Conservation (phyloP, 2,113 vertebrate species). For the Sinocyclocheilus maitianheensis region DNA sequence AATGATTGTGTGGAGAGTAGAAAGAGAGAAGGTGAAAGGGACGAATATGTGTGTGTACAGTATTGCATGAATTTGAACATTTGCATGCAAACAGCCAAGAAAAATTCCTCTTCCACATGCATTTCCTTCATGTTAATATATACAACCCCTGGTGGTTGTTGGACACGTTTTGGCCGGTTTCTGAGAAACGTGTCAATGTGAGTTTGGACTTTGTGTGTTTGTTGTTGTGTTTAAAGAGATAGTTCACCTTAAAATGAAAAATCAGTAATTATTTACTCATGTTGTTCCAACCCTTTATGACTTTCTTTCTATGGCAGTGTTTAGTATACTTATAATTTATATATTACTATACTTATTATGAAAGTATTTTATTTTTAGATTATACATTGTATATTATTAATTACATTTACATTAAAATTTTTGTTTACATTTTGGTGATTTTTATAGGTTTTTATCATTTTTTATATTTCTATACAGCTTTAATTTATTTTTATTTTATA, state of each 20-base stretch:
- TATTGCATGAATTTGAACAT: neutral
- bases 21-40: slow-evolving; percentile 6
- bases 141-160: neutral
- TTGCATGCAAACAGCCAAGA: slow-evolving; percentile 20
- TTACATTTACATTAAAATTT: too few species aligned
- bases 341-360: neutral
- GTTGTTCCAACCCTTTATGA: neutral
- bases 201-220: slow-evolving; percentile 18
- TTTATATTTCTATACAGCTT: too few species aligned
- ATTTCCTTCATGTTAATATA: neutral
- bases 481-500: too few species aligned
- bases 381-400: too few species aligned
- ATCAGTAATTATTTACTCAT: neutral
- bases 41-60: neutral
- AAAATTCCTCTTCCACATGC: neutral
- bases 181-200: neutral
- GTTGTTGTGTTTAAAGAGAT: neutral
- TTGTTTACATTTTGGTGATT: too few species aligned
- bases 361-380: too few species aligned
- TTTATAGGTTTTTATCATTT: too few species aligned
- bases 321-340: neutral
- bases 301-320: neutral
- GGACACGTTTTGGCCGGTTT: neutral
- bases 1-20: neutral
- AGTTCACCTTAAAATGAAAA: neutral